Percentiles rank a stretch among this genome's conserved stretches.
These are phyloP conservation scores for Oceanodroma tethys DNA, from an alignment of 2,113 vertebrate genomes.

Conservation along the genomic window DNA sequence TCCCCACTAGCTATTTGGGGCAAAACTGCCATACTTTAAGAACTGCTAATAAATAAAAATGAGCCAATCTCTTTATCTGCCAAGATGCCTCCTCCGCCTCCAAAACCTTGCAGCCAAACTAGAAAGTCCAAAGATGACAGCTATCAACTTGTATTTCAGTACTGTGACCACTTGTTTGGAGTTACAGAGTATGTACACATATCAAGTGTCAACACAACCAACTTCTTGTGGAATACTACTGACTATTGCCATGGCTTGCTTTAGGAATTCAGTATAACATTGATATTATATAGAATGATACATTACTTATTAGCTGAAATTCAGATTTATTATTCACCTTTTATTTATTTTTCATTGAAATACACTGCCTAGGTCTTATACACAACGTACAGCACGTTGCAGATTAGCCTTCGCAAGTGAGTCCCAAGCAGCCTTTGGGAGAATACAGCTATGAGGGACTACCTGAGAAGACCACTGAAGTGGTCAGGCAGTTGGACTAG, in stretches of 20 bases:
- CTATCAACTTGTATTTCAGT: neutral
- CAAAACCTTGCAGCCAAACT: neutral
- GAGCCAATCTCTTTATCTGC: neutral
- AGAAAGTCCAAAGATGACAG: neutral
- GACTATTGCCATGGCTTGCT: neutral
- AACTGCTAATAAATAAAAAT: neutral
- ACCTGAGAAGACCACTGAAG: neutral
- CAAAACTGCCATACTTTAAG: neutral
- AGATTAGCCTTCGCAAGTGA: neutral
- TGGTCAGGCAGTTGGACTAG: neutral
- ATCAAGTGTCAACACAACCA: neutral
- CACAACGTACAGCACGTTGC: neutral
- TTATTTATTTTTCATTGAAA: neutral
- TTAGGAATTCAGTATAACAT: neutral
- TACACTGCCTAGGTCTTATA: neutral
- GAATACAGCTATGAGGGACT: neutral
- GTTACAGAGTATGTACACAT: neutral
- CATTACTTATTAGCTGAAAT: neutral
- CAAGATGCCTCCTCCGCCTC: neutral
- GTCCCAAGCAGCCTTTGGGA: neutral
- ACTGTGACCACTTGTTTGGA: neutral
- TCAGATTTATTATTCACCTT: neutral
- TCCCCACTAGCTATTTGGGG: neutral
- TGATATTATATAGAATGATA: neutral
- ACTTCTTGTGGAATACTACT: neutral